phyloP scores from a whole-genome alignment of 2,888 invertebrate species.

The Arrhopalites spinosus region DNA sequence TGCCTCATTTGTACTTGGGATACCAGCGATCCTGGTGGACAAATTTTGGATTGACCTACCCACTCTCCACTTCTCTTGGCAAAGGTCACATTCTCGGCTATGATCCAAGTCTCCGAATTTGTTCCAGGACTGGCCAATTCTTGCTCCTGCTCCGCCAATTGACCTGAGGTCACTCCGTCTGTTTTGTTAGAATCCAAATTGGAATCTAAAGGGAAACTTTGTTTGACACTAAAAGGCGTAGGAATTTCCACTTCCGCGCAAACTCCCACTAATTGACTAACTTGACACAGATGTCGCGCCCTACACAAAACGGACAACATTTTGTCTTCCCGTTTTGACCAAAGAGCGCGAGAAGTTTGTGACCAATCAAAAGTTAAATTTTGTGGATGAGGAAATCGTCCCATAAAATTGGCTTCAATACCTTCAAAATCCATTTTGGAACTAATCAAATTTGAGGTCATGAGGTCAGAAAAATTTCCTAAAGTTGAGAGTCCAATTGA shows the following conservation, averaged over 20 bases:
- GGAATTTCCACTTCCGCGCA: background rate
- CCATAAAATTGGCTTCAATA: background rate
- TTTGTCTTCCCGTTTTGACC: background rate
- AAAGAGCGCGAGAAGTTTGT: background rate
- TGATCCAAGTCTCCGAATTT: too few relatives aligned
- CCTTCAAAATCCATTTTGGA: background rate
- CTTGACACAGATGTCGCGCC: background rate
- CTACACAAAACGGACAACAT: background rate
- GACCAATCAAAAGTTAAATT: background rate
- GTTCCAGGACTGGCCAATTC: too few relatives aligned
- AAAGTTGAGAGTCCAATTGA: background rate
- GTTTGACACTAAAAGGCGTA: background rate
- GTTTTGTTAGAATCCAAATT: too few relatives aligned
- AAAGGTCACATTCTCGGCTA: too few relatives aligned
- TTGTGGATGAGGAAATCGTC: background rate
- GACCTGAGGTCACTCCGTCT: too few relatives aligned
- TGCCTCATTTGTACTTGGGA: background rate
- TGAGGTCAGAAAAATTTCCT: too few relatives aligned
- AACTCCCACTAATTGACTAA: background rate
- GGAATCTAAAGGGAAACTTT: background rate
- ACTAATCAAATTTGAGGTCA: too few relatives aligned
- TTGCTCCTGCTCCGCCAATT: too few relatives aligned
- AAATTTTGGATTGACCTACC: background rate
- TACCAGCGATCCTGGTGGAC: background rate
- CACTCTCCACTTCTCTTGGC: background rate